Conservation (phyloP, 2,888 invertebrate genomes). For the Choreutis nemorana region DNA sequence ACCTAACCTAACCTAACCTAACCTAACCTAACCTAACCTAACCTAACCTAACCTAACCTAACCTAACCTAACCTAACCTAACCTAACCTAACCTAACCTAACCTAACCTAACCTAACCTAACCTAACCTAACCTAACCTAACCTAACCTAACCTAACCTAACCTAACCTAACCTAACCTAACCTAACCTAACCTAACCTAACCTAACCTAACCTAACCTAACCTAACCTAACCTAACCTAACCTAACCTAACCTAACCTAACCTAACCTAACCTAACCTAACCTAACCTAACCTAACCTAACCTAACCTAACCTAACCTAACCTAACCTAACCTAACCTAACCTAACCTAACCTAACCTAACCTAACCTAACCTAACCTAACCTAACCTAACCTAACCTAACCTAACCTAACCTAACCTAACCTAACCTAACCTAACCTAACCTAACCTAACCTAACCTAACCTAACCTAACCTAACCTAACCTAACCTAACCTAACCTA, state of each 20-base stretch:
- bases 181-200: conserved; percentile 10
- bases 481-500: conserved; percentile 5
- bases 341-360: conserved; percentile 5
- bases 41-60: conserved; percentile 5
- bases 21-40: conserved; percentile 8
- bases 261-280: conserved; percentile 10
- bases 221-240: conserved; percentile 11
- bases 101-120: conserved; percentile 3
- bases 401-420: conserved; percentile 10
- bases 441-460: conserved; percentile 7
- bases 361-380: conserved; percentile 8
- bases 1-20: conserved; percentile 5
- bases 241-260: conserved; percentile 8
- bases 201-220: conserved; percentile 8
- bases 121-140: conserved; percentile 3
- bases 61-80: conserved; percentile 4
- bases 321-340: conserved; percentile 5
- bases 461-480: conserved; percentile 4
- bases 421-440: conserved; percentile 11
- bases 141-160: conserved; percentile 5
- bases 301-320: conserved; percentile 11
- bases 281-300: conserved; percentile 9
- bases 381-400: conserved; percentile 10
- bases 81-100: conserved; percentile 4
- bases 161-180: conserved; percentile 10